A percentile compares a stretch with the other conserved stretches of the same genome.
phyloP scores from a whole-genome alignment of 2,797 vertebrate genomes.

The Acanthurus tractus region DNA sequence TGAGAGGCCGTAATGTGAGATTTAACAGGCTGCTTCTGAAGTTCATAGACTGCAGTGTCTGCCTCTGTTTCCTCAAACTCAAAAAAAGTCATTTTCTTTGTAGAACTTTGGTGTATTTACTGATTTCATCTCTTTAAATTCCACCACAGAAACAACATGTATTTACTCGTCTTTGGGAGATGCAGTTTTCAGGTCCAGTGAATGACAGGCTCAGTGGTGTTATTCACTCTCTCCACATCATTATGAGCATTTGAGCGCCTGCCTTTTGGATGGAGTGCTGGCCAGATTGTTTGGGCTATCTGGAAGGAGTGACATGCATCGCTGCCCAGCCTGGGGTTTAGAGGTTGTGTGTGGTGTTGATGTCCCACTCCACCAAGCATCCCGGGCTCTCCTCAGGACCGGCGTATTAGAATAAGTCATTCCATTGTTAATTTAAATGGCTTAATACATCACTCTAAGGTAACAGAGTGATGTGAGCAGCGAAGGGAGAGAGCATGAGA shows the following conservation, averaged over 20 bases:
- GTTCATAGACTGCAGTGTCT: slow-evolving; percentile 77
- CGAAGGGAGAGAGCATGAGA: slow-evolving; percentile 78
- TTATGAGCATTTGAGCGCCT: slow-evolving; percentile 93
- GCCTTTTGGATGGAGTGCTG: slow-evolving; percentile 90
- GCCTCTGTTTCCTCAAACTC: slow-evolving; percentile 43
- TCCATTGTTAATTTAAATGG: slow-evolving; percentile 99
- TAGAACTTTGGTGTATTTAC: slow-evolving; percentile 94
- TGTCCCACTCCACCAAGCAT: slow-evolving; percentile 74
- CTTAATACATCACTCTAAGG: slow-evolving; percentile 96
- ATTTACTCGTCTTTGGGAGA: slow-evolving; percentile 91
- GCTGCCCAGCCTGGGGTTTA: slow-evolving; percentile 92
- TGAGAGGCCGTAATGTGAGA: slow-evolving; percentile 47
- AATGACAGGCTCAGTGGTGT: slow-evolving; percentile 84
- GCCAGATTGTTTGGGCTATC: slow-evolving; percentile 95
- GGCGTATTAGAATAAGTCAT: slow-evolving; percentile 96
- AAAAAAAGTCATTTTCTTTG: slow-evolving; percentile 86
- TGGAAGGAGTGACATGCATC: slow-evolving; percentile 90
- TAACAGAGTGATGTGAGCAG: slow-evolving; percentile 77
- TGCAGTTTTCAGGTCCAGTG: slow-evolving; percentile 86
- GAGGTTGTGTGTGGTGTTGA: slow-evolving; percentile 75
- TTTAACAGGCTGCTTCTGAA: slow-evolving; percentile 59
- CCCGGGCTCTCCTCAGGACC: slow-evolving; percentile 73
- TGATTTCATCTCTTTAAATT: slow-evolving; percentile 89
- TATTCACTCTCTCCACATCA: slow-evolving; percentile 51
- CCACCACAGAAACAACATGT: slow-evolving; percentile 90